A percentile compares a stretch with the other conserved stretches of the same genome.
phyloP scores from a whole-genome alignment of 64 coral and sea anemone species.

The Astreopora myriophthalma region DNA sequence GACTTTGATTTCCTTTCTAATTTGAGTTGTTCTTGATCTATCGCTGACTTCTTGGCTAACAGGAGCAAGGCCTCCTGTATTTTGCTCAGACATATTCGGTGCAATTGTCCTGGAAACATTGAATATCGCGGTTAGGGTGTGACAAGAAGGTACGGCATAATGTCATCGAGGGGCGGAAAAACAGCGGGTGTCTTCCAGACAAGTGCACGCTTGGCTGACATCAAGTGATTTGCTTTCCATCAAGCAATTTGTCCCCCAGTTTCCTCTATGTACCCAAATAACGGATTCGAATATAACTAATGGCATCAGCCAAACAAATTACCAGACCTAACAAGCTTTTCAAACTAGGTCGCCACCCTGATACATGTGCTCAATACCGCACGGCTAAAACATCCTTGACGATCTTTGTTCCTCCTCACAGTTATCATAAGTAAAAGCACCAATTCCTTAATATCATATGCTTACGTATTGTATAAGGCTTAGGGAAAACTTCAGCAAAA shows the following conservation, averaged over 20 bases:
- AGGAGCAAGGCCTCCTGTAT: neutral
- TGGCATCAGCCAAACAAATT: neutral
- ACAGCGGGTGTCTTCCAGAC: neutral
- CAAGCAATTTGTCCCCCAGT: neutral
- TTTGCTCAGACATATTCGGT: slow-evolving; percentile 16
- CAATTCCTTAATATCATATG: neutral
- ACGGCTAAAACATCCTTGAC: neutral
- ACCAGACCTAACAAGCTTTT: neutral
- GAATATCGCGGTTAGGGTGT: neutral
- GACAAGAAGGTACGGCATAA: neutral
- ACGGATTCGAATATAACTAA: neutral
- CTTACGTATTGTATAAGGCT: neutral
- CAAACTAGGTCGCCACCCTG: neutral
- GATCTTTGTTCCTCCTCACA: neutral
- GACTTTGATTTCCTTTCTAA: slow-evolving; percentile 33
- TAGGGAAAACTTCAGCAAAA: slow-evolving; percentile 10
- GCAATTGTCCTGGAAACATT: neutral
- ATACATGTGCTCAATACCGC: neutral
- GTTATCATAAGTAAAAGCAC: neutral
- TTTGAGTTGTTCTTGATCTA: neutral
- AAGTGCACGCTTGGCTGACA: neutral
- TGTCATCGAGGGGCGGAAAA: neutral
- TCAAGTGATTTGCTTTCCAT: neutral
- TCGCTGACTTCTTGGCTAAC: neutral
- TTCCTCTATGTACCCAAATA: neutral